phyloP scores from a whole-genome alignment of 2,888 invertebrate species.

The Coleophora flavipennella region DNA sequence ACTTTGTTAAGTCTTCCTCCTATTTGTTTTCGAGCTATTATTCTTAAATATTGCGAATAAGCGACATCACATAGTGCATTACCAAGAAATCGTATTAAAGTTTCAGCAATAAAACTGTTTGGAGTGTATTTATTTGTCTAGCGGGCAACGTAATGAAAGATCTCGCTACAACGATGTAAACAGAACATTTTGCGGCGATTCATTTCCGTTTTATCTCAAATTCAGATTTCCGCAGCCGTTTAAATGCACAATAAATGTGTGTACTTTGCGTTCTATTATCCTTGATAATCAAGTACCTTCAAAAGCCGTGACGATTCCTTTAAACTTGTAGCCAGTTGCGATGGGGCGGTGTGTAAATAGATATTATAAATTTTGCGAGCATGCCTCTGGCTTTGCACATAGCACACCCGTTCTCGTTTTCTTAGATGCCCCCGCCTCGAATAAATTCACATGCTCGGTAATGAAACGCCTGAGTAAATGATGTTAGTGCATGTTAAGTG shows the following conservation, averaged over 20 bases:
- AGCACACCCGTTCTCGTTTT: conserved; percentile 38
- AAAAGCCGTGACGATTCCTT: conserved; percentile 20
- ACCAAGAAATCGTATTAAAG: too few relatives aligned
- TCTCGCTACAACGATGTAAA: too few relatives aligned
- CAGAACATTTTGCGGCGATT: too few relatives aligned
- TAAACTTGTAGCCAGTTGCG: conserved; percentile 13
- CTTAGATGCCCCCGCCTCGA: conserved; percentile 43
- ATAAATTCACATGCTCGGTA: conserved; percentile 39
- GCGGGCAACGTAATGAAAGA: too few relatives aligned
- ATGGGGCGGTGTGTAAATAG: conserved; percentile 22
- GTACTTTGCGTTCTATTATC: conserved; percentile 18
- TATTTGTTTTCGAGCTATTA: too few relatives aligned
- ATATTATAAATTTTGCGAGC: conserved; percentile 35
- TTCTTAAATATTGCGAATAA: too few relatives aligned
- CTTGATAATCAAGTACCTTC: conserved; percentile 24
- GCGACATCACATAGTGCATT: too few relatives aligned
- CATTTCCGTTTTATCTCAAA: conserved; percentile 5
- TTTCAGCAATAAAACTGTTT: too few relatives aligned
- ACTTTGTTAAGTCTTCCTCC: too few relatives aligned
- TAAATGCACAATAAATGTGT: conserved; percentile 24
- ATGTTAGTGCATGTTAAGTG: conserved; percentile 21
- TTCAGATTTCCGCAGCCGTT: conserved; percentile 10
- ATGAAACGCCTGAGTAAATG: conserved; percentile 41
- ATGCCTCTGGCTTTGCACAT: conserved; percentile 27
- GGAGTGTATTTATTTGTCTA: too few relatives aligned